Evolutionary conservation across 1,140 invertebrate species (phyloP), one percentile per base, ranked within the genome.

Genomic region (Gryon sp.): DNA sequence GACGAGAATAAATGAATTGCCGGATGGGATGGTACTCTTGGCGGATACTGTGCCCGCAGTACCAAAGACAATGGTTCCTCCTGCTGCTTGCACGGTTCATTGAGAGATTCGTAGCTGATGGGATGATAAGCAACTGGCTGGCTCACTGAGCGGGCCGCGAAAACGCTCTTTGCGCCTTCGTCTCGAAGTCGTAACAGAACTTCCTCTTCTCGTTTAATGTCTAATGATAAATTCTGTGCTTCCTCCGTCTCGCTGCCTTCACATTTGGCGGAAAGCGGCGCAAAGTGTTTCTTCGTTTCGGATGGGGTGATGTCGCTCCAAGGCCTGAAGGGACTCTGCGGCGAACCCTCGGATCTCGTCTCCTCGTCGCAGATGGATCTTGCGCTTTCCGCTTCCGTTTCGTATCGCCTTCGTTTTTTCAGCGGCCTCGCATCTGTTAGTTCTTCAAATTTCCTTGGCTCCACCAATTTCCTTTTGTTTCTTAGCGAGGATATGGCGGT

Each of bases 391-490:
- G 77, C 84, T 52, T 85, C 88, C 11, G 83, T 70, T 55, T 89
- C 87, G 50, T 91, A 89, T 6, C 91, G 89, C 18, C 72, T 36
- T 15, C 93, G 89, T 82, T 94, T 94, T 79, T 94, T 94, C 2
- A 93, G 84, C 0, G 93, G 93, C 11, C 91, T 90, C 3, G 83
- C 82, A 20, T 83, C 77, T 20, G 80, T 57, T 40, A 57, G 28
- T 41, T 86, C 85, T 24, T 83, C 87, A 59, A 90, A 82, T 76
- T 91, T 91, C 6, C 92, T 90, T 0, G 94, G 93, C 57, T 95
- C 94, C 7, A 92, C 91, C 52, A 93, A 89, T 72, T 95, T 94
- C 16, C 94, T 87, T 62, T 92, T 91, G 38, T 90, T 90, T 2
- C 90, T 81, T 36, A 92, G 84, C 0, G 91, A 90, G 1, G 91